Evolutionary conservation across 2,113 vertebrate genomes (phyloP), one percentile per base, ranked within the genome.

Genomic region (Trichomycterus rosablanca): DNA sequence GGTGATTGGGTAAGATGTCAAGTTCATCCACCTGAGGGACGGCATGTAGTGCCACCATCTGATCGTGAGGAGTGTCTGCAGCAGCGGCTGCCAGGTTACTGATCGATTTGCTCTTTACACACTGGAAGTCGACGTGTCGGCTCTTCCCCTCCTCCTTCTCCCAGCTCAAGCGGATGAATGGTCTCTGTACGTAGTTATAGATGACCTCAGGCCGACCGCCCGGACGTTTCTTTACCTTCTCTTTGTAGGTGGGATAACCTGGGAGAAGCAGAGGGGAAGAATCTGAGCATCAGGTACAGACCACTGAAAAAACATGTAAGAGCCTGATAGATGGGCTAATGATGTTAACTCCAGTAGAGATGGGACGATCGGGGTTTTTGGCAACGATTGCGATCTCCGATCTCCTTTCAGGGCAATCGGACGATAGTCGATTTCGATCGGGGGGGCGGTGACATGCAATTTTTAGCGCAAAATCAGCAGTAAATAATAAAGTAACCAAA

Each of bases 81-180:
- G 95, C 94, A 0, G 94, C 94, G 0, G 94, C 95, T 0, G 93
- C 95, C 32, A 98, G 68, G 73, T 98, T 98, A 23, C 91, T 98
- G 71, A 89, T 97, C 15, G 96, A 98, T 83, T 98, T 98, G 76
- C 94, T 97, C 75, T 98, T 98, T 18, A 98, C 96, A 0, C 95
- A 98, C 80, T 98, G 96, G 61, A 98, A 98, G 81, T 98, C 96
- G 14, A 98, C 96, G 0, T 98, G 96, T 19, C 94, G 89, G 59
- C 95, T 98, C 80, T 98, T 98, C 0, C 95, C 96, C 42, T 98
- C 96, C 78, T 98, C 96, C 64, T 98, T 98, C 83, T 98, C 96
- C 96, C 96, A 98, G 0, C 95, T 98, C 96, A 98, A 97, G 32
- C 93, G 86, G 78, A 98, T 98, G 71, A 98, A 98, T 0, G 96